Evolutionary conservation across 2,113 vertebrate genomes (phyloP), one percentile per base, ranked within the genome.

Genomic region (Hydrolagus affinis): DNA sequence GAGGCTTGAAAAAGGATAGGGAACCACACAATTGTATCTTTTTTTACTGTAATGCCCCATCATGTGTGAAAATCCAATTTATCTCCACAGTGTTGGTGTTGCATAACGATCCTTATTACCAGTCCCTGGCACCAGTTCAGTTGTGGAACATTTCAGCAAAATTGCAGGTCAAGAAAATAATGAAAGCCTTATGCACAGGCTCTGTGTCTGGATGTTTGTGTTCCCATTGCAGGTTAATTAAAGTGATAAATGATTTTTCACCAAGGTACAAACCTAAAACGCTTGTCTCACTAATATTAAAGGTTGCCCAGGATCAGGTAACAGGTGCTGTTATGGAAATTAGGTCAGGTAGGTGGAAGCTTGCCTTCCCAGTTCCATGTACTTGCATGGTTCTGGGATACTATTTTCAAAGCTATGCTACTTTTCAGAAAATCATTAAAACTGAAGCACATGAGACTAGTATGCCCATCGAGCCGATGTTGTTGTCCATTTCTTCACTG

Each of bases 121-220:
- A 83, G 77, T 19, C 77, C 77, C 11, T 30, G 25, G 25, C 3
- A 6, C 64, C 23, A 80, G 59, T 21, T 17, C 60, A 80, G 60
- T 30, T 30, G 15, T 30, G 60, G 77, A 66, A 10, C 59, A 30
- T 14, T 0, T 17, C 77, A 83, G 60, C 15, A 83, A 66, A 30
- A 28, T 62, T 15, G 66, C 62, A 83, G 77, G 60, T 66, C 30
- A 66, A 66, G 77, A 30, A 83, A 66, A 83, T 66, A 83, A 80
- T 83, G 15, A 30, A 83, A 66, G 17, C 2, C 77, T 83, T 62
- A 66, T 15, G 25, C 10, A 15, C 21, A 21, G 11, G 66, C 60
- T 11, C 11, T 66, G 11, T 9, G 28, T 8, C 30, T 62, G 25
- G 60, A 19, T 14, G 17, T 66, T 78, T 83, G 77, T 83, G 62